A percentile compares a stretch with the other conserved stretches of the same genome.
These are phyloP conservation scores for Rafetus swinhoei DNA, from an alignment of 2,113 vertebrate species.

Conservation along the genomic window DNA sequence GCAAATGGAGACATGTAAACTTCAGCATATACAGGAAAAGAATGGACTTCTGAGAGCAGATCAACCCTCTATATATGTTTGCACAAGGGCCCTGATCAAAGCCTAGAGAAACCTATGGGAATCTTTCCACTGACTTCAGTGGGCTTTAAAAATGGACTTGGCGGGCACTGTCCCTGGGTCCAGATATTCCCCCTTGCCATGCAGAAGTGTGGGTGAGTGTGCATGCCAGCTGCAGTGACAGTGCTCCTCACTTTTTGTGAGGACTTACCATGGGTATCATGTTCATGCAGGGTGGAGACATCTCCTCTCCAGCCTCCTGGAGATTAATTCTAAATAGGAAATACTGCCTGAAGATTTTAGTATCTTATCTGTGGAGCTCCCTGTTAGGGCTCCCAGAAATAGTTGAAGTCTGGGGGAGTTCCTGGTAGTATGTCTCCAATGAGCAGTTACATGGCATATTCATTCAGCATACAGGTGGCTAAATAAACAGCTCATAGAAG, in stretches of 20 bases:
- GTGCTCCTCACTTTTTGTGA: neutral
- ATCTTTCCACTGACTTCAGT: neutral
- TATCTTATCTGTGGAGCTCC: neutral
- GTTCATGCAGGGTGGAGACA: neutral
- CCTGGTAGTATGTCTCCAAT: neutral
- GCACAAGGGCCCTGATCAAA: accelerated
- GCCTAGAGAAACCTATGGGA: neutral
- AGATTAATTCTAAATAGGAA: neutral
- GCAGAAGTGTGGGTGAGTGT: neutral
- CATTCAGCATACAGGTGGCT: too few relatives aligned
- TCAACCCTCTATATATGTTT: neutral
- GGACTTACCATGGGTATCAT: neutral
- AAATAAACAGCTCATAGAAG: too few relatives aligned
- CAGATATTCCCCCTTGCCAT: neutral
- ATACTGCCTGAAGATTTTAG: neutral
- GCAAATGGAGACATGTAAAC: too few relatives aligned
- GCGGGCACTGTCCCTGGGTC: accelerated
- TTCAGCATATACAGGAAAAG: too few relatives aligned
- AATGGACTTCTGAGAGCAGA: too few relatives aligned
- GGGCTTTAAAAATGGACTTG: neutral
- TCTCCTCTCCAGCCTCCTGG: neutral
- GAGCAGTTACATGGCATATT: too few relatives aligned
- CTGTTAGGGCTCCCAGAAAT: neutral
- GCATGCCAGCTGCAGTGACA: too few relatives aligned
- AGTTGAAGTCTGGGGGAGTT: neutral